Conservation (phyloP, 2,113 vertebrate genomes). For the Notechis scutatus region DNA sequence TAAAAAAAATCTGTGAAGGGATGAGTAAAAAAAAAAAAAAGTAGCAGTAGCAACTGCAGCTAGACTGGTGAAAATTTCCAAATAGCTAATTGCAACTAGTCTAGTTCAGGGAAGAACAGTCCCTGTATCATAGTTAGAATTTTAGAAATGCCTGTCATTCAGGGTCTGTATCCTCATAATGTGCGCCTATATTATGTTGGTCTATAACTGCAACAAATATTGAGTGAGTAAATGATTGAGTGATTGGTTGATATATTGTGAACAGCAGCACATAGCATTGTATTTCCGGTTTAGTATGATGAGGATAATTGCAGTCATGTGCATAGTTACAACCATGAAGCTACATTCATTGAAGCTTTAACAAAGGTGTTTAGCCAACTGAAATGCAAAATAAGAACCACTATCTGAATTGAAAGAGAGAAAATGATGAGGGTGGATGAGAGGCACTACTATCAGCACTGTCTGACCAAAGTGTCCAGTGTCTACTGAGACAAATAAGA, state of each 20-base stretch:
- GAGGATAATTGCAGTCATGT: not conserved
- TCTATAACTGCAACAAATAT: not conserved
- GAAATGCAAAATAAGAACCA: not conserved
- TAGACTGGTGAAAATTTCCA: not conserved
- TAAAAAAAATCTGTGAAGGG: not conserved
- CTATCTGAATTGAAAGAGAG: not conserved
- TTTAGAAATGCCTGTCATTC: not conserved
- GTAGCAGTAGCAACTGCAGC: not conserved
- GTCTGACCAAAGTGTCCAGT: not conserved
- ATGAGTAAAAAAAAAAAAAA: not conserved
- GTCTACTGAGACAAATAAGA: not conserved
- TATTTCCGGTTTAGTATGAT: not conserved
- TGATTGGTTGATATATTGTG: not conserved
- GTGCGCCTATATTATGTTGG: not conserved
- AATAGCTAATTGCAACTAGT: not conserved
- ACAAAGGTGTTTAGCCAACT: not conserved
- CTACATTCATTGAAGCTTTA: not conserved
- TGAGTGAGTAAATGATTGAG: not conserved
- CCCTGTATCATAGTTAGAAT: not conserved
- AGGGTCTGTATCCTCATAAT: not conserved
- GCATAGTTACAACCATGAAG: not conserved
- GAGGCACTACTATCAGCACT: not conserved
- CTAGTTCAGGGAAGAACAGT: not conserved
- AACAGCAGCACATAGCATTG: not conserved
- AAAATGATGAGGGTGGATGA: not conserved